A percentile compares a stretch with the other conserved stretches of the same genome.
phyloP scores from a whole-genome alignment of 2,888 invertebrate species.

The Ichneumoninae sp. region DNA sequence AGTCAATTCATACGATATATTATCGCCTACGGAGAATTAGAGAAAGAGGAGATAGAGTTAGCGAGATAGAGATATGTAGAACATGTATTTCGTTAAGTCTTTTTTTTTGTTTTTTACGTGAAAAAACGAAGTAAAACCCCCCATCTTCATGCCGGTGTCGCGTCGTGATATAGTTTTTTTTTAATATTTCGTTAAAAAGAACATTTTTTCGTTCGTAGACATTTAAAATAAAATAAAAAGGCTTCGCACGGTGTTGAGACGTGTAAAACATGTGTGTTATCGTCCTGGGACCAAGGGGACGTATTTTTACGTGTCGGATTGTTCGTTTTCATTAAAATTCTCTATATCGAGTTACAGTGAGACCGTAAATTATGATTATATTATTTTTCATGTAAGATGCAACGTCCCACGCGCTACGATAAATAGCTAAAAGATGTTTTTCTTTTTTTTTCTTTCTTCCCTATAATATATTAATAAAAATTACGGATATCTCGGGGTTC shows the following conservation, averaged over 20 bases:
- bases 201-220: constrained; percentile 26
- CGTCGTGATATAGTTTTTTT: constrained; percentile 54
- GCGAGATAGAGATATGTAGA: constrained; percentile 76
- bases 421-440: constrained; percentile 62
- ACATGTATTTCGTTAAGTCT: constrained; percentile 68
- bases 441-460: constrained; percentile 69
- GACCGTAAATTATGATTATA: constrained; percentile 71
- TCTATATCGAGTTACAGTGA: constrained; percentile 68
- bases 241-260: constrained; percentile 17
- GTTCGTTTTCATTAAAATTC: constrained; percentile 46
- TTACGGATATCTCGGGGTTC: constrained; percentile 73
- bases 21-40: constrained; percentile 76
- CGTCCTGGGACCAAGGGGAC: constrained; percentile 29
- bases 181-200: constrained; percentile 18
- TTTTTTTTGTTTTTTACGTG: constrained; percentile 59
- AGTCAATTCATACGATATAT: constrained; percentile 78
- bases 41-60: constrained; percentile 66
- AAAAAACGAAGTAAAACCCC: constrained; percentile 64
- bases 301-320: constrained; percentile 57
- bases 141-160: constrained; percentile 53
- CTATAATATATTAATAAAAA: constrained; percentile 79
- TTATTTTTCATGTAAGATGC: constrained; percentile 65
- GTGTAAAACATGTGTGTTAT: constrained; percentile 46
- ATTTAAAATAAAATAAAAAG: constrained; percentile 39
- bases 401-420: constrained; percentile 65